phyloP scores from a whole-genome alignment of 2,797 vertebrate species.

The Oceanodroma leucorhoa region DNA sequence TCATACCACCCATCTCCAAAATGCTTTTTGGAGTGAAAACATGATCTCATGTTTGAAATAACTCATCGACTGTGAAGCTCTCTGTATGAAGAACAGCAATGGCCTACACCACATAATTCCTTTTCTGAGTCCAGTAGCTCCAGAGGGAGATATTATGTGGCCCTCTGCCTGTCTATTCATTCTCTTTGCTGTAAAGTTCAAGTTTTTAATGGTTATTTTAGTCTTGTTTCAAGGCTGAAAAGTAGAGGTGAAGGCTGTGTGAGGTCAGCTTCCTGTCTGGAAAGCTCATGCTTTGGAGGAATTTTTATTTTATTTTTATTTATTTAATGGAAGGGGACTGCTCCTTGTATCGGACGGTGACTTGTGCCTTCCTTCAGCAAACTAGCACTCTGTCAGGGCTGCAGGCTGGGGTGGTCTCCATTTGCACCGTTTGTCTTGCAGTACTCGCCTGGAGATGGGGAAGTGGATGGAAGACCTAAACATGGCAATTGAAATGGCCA shows the following conservation, averaged over 20 bases:
- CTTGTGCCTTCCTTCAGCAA: neutral
- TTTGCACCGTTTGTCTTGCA: conserved; percentile 42
- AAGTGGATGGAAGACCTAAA: conserved; percentile 96
- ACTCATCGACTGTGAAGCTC: neutral
- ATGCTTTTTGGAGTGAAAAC: neutral
- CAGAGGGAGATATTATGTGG: neutral
- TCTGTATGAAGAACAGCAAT: neutral
- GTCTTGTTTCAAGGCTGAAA: neutral
- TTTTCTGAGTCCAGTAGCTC: neutral
- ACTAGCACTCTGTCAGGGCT: accelerated
- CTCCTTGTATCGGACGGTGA: neutral
- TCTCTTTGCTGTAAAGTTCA: neutral
- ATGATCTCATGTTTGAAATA: neutral
- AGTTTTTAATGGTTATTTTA: neutral
- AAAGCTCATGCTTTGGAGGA: neutral
- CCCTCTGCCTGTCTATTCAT: neutral
- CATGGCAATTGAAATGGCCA: conserved; percentile 87
- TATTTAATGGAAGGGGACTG: neutral
- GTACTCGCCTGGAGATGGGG: conserved; percentile 91
- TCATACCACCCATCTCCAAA: neutral
- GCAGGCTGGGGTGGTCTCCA: neutral
- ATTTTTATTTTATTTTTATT: neutral
- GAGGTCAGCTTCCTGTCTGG: neutral
- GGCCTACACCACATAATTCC: neutral
- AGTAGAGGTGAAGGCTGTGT: neutral